A percentile compares a stretch with the other conserved stretches of the same genome.
Conservation (phyloP, 2,113 vertebrate species). For the Apodemus sylvaticus region DNA sequence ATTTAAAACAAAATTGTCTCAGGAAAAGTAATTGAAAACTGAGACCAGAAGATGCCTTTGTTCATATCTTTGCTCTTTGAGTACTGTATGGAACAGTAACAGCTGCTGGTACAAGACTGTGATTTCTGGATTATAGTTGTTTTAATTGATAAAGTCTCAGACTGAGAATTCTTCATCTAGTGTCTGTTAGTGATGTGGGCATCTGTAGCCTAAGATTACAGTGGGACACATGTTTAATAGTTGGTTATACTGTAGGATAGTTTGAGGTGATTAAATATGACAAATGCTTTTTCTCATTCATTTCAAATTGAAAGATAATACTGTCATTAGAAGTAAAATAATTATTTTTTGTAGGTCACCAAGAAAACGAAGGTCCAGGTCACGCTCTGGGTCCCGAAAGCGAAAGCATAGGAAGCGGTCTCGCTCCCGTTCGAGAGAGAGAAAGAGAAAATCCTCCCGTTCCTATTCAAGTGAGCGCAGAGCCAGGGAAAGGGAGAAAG, state of each 20-base stretch:
- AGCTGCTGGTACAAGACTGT: background rate
- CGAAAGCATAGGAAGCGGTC: constrained; percentile 97
- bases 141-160: background rate
- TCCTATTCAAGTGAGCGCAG: constrained; percentile 97
- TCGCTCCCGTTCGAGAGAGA: constrained; percentile 95
- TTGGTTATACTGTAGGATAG: background rate
- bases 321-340: constrained; percentile 27
- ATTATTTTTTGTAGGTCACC: constrained; percentile 89
- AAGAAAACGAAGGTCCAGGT: constrained; percentile 95
- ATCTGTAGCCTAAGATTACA: background rate
- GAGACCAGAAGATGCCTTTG: background rate
- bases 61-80: constrained; percentile 1
- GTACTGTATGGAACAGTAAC: background rate
- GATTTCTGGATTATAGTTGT: background rate
- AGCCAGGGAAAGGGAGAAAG: constrained; percentile 96
- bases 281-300: background rate
- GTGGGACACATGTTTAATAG: constrained; percentile 11
- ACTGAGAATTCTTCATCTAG: background rate
- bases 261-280: background rate
- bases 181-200: background rate
- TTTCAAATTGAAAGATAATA: background rate
- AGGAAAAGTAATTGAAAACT: constrained; percentile 15
- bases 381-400: constrained; percentile 97
- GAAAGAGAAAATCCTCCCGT: constrained; percentile 96
- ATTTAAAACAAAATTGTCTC: background rate